Conservation (phyloP, 2,113 vertebrate genomes). For the Stictonetta naevosa region DNA sequence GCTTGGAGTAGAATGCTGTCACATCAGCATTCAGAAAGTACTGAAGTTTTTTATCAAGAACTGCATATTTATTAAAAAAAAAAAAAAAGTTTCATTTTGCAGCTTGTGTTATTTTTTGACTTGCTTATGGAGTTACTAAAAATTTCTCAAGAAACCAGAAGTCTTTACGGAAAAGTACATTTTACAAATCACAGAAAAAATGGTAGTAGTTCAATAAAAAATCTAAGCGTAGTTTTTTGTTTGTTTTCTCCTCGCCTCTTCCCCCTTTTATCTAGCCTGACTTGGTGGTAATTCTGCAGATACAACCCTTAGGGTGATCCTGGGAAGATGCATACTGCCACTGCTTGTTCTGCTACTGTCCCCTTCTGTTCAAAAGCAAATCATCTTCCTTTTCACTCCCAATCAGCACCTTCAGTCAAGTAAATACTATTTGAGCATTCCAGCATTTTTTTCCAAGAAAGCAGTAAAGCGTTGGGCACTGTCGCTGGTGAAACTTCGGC, state of each 20-base stretch:
- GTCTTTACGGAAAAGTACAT: neutral
- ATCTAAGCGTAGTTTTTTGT: accelerated
- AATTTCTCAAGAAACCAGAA: neutral
- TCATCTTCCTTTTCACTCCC: neutral
- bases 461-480: neutral
- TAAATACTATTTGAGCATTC: neutral
- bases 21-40: neutral
- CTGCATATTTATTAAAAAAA: neutral
- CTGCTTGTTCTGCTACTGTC: constrained; percentile 32
- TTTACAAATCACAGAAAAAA: neutral
- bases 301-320: neutral
- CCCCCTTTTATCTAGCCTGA: neutral
- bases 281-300: neutral
- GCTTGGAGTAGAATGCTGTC: neutral
- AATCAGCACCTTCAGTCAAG: neutral
- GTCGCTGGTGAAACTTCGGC: neutral
- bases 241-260: neutral
- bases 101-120: neutral
- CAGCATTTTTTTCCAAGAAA: neutral
- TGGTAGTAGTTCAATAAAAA: neutral
- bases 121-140: neutral
- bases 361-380: constrained; percentile 36
- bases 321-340: neutral
- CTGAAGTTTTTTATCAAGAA: neutral
- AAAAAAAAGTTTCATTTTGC: neutral